Evolutionary conservation across 2,888 invertebrate species (phyloP), one percentile per base, ranked within the genome.

Genomic region (Agonopterix subpropinquella): DNA sequence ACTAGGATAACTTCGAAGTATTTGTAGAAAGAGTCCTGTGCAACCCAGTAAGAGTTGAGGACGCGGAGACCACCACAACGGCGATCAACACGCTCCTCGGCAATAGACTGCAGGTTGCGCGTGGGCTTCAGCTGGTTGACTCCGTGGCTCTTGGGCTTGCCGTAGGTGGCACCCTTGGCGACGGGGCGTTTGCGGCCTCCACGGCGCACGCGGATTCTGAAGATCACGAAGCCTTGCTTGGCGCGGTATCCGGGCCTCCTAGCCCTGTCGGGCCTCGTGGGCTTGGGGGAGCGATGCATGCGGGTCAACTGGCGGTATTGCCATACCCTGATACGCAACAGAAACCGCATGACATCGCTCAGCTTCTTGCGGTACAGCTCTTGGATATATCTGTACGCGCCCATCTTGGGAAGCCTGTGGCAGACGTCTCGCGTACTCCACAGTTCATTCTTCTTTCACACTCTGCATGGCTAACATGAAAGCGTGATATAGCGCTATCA

Each of bases 291-390:
- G 56, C 99, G 94, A 77, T 99, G 99, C 88, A 99, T 91, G 72
- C 97, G 96, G 49, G 98, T 96, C 76, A 99, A 90, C 84, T 99
- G 99, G 62, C 99, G 95, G 72, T 96, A 98, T 77, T 99, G 98
- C 99, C 99, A 99, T 67, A 98, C 97, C 69, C 99, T 92, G 56
- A 99, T 92, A 77, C 99, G 96, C 62, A 98, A 92, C 77, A 99
- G 90, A 83, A 98, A 99, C 65, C 99, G 94, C 92, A 99, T 94
- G 68, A 98, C 98, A 94, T 99, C 99, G 85, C 98, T 97, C 90
- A 99, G 99, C 91, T 99, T 99, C 91, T 99, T 99, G 71, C 99
- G 94, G 89, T 98, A 99, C 74, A 99, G 91, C 89, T 99, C 99
- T 88, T 98, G 98, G 91, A 99, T 97, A 90, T 99, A 99, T 89